Percentiles rank a stretch among this genome's conserved stretches.
These are phyloP conservation scores for Apis laboriosa DNA, from an alignment of 1,140 invertebrate genomes.

Conservation along the genomic window DNA sequence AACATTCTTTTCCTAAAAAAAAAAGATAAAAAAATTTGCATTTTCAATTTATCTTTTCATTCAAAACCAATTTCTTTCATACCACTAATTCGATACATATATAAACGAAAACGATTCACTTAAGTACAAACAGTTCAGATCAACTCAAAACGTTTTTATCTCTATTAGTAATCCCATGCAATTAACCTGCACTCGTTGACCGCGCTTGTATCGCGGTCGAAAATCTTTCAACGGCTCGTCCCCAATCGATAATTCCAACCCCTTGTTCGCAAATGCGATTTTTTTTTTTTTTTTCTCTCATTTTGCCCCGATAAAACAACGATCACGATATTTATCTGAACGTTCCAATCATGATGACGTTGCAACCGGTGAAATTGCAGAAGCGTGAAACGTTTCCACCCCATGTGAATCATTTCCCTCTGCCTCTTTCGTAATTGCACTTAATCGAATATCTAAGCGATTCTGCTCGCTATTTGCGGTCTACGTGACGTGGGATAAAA, in stretches of 20 bases:
- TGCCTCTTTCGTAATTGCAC: background rate
- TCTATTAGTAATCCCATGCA: background rate
- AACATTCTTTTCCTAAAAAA: too few relatives aligned
- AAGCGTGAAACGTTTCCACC: background rate
- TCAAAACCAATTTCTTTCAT: too few relatives aligned
- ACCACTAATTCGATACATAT: too few relatives aligned
- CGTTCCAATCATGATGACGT: background rate
- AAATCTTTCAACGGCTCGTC: background rate
- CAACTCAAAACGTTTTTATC: background rate
- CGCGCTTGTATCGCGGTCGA: background rate
- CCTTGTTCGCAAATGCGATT: background rate
- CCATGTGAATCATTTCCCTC: background rate
- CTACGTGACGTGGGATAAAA: background rate
- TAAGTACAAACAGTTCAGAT: background rate
- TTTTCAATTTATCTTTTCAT: too few relatives aligned
- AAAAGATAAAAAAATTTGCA: too few relatives aligned
- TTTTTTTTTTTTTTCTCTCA: background rate
- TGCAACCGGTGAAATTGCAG: background rate
- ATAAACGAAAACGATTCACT: too few relatives aligned
- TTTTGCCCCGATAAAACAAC: background rate
- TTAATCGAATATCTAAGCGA: slow-evolving; percentile 18
- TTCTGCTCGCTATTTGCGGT: background rate
- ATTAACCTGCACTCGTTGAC: background rate
- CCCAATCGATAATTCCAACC: background rate
- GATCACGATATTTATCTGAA: background rate